Percentiles rank a stretch among this genome's conserved stretches.
Conservation (phyloP, 2,888 invertebrate species). For the Tenodera sinensis region DNA sequence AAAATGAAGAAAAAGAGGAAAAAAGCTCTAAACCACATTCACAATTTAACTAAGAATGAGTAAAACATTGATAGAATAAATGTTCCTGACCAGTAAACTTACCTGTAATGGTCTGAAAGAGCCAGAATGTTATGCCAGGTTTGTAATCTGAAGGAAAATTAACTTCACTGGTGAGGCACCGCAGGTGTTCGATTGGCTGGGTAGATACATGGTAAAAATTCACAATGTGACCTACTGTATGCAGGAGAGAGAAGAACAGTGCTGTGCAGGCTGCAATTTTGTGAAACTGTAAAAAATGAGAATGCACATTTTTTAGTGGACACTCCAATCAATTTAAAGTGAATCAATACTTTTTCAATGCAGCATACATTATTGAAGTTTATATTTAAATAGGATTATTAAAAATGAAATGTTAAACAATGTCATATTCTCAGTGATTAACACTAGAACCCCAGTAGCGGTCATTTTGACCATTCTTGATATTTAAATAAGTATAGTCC, state of each 20-base stretch:
- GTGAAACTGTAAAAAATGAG: slow-evolving; percentile 59
- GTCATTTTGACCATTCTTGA: no score
- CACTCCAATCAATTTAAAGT: no score
- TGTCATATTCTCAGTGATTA: no score
- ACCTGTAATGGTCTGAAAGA: slow-evolving; percentile 93
- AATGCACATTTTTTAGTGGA: neutral
- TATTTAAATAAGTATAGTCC: no score
- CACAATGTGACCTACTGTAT: slow-evolving; percentile 91
- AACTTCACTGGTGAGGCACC: slow-evolving; percentile 89
- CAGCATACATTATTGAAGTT: no score
- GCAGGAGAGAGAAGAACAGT: slow-evolving; percentile 85
- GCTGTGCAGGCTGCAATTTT: slow-evolving; percentile 95
- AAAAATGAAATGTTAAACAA: no score
- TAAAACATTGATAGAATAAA: neutral
- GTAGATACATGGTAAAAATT: slow-evolving; percentile 98
- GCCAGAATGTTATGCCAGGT: slow-evolving; percentile 92
- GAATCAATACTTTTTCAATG: no score
- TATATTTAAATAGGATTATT: no score
- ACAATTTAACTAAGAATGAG: neutral
- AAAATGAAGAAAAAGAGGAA: no score
- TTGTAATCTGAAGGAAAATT: slow-evolving; percentile 91
- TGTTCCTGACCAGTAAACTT: slow-evolving; percentile 34
- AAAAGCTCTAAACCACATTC: no score
- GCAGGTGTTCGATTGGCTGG: slow-evolving; percentile 87
- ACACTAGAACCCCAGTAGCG: no score